Evolutionary conservation across 2,113 vertebrate species (phyloP).

Genomic region (Marcusenius ussheri): DNA sequence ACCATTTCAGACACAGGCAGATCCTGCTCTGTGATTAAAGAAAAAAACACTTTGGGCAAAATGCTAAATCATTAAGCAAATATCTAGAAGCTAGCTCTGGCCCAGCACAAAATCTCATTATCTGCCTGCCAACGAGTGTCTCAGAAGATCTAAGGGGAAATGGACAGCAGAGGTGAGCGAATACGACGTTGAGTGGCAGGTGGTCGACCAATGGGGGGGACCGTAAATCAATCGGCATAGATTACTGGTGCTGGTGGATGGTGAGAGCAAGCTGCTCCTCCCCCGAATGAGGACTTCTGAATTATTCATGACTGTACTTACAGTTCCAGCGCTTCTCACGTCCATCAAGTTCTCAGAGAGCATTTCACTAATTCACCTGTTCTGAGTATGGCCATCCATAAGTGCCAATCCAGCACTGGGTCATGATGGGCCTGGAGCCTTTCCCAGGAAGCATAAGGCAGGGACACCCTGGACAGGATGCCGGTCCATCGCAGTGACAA

Average conservation of each 20-base stretch:
- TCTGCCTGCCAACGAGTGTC: not conserved
- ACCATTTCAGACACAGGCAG: not conserved
- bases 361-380: not conserved
- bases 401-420: not conserved
- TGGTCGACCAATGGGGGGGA: not conserved
- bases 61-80: not conserved
- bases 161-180: not conserved
- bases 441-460: not conserved
- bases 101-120: not conserved
- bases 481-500: not conserved
- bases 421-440: not conserved
- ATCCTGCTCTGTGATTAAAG: not conserved
- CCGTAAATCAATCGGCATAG: not conserved
- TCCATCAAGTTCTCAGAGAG: not conserved
- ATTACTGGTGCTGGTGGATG: not conserved
- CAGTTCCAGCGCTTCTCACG: not conserved
- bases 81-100: not conserved
- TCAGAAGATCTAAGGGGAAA: not conserved
- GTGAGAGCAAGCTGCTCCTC: not conserved
- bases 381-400: not conserved
- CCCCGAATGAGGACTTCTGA: not conserved
- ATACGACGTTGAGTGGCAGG: not conserved
- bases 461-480: slow-evolving; percentile 3
- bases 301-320: not conserved
- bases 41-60: not conserved